Evolutionary conservation across 1,140 invertebrate genomes (phyloP).

Genomic region (Thaumatotibia leucotreta): DNA sequence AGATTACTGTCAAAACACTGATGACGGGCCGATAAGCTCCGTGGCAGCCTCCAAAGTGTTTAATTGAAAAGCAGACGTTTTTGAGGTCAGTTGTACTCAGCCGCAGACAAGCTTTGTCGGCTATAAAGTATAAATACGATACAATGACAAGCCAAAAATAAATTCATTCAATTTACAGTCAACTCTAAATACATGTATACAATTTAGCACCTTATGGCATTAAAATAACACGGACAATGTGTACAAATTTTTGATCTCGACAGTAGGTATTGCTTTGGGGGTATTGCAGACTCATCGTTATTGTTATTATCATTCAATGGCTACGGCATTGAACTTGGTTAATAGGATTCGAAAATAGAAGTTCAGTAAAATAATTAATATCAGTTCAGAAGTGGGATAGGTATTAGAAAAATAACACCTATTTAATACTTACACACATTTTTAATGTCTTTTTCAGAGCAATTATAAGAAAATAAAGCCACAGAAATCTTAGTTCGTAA

Average conservation of each 20-base stretch:
- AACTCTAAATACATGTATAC: not conserved
- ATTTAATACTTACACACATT: too few species aligned
- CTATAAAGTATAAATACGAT: slow-evolving; percentile 31
- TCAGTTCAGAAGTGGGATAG: slow-evolving; percentile 1
- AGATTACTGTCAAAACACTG: slow-evolving; percentile 5
- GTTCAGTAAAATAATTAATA: not conserved
- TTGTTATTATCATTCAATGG: slow-evolving; percentile 21
- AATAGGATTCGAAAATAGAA: slow-evolving; percentile 1
- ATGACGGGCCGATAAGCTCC: not conserved
- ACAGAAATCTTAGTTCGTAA: not conserved
- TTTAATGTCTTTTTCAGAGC: too few species aligned
- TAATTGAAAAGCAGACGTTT: slow-evolving; percentile 20
- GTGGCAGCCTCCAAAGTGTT: not conserved
- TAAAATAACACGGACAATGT: not conserved
- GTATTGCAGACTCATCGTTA: slow-evolving; percentile 36
- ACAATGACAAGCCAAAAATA: slow-evolving; percentile 37
- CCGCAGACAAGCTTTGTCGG: slow-evolving; percentile 22
- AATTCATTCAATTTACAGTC: slow-evolving; percentile 19
- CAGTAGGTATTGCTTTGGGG: not conserved
- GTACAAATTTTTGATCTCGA: not conserved
- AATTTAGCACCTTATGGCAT: not conserved
- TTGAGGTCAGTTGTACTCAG: slow-evolving; percentile 35
- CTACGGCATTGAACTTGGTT: slow-evolving; percentile 41
- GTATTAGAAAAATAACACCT: too few species aligned
- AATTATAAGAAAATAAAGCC: too few species aligned